Conservation (phyloP, 2,888 invertebrate genomes). For the Callyntrura guangdongensis region DNA sequence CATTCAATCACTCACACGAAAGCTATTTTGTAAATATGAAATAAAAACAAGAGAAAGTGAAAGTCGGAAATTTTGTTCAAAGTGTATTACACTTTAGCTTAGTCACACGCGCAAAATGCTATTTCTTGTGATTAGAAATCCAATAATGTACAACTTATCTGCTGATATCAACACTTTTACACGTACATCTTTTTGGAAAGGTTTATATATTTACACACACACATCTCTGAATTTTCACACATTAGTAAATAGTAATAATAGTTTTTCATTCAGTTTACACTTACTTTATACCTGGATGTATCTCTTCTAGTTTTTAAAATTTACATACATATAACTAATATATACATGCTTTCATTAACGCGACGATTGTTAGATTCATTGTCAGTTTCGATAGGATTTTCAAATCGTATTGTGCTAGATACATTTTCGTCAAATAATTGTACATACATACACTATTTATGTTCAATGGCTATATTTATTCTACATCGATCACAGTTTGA, state of each 20-base stretch:
- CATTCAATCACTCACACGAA: constrained; percentile 41
- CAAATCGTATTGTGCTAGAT: constrained; percentile 9
- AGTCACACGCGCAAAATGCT: background rate
- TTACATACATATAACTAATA: background rate
- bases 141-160: background rate
- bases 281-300: background rate
- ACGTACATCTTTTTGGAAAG: background rate
- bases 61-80: constrained; percentile 3
- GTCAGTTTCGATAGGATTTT: constrained; percentile 40
- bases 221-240: background rate
- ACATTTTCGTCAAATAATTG: background rate
- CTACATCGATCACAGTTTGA: too few species aligned
- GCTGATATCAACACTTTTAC: background rate
- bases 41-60: constrained; percentile 20
- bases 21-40: constrained; percentile 23
- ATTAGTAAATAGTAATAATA: background rate
- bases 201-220: background rate
- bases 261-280: background rate
- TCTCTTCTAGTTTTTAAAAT: background rate
- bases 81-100: constrained; percentile 8
- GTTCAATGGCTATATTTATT: too few species aligned
- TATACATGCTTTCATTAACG: background rate
- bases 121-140: constrained; percentile 10
- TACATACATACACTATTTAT: constrained; percentile 2
- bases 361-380: constrained; percentile 43